These are phyloP conservation scores for Nematopogon swammerdamellus DNA, from an alignment of 2,888 invertebrate genomes.

Conservation along the genomic window DNA sequence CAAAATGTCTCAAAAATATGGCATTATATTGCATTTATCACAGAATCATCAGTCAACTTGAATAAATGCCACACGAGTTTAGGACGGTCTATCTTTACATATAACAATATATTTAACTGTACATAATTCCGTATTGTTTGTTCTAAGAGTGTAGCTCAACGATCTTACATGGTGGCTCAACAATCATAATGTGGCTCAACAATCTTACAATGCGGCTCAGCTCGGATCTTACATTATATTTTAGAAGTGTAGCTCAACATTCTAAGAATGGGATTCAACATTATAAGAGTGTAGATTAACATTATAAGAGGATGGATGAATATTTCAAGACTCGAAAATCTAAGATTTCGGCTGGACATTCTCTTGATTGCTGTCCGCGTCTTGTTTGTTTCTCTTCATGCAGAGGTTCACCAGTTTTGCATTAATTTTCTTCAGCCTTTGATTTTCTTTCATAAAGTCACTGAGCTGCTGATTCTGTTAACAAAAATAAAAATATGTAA, in stretches of 20 bases:
- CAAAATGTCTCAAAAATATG: too few species aligned
- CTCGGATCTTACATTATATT: too few species aligned
- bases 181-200: too few species aligned
- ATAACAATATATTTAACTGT: background rate
- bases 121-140: slow-evolving; percentile 11
- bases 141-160: too few species aligned
- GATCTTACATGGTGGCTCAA: too few species aligned
- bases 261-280: too few species aligned
- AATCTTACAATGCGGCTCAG: too few species aligned
- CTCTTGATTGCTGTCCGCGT: slow-evolving; percentile 25
- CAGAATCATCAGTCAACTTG: background rate
- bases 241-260: too few species aligned
- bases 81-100: too few species aligned
- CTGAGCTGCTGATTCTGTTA: slow-evolving; percentile 47
- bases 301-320: too few species aligned
- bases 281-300: too few species aligned
- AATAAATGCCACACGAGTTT: background rate
- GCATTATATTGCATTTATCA: background rate
- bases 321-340: too few species aligned
- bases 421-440: slow-evolving; percentile 47
- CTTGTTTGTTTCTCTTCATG: slow-evolving; percentile 34
- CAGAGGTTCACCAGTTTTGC: slow-evolving; percentile 40
- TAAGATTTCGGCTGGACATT: slow-evolving; percentile 25
- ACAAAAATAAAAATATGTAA: slow-evolving; percentile 4
- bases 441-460: slow-evolving; percentile 45